Base-by-base conservation (phyloP, 1,140 invertebrate genomes). In the Amphibalanus amphitrite region DNA sequence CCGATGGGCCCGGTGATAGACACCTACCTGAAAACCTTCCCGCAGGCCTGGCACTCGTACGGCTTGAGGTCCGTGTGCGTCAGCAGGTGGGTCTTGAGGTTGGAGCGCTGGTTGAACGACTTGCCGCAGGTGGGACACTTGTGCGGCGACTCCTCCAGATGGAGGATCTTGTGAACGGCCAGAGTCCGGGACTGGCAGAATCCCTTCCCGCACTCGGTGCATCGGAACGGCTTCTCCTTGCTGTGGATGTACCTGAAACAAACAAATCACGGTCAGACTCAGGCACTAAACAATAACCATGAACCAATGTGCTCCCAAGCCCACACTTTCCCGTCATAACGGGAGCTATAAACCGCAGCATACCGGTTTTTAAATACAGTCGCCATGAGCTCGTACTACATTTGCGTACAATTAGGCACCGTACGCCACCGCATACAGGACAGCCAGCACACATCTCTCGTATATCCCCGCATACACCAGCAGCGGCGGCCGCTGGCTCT, bases 161-260 rank as follows among this genome's bases (percentile, higher is more conserved):
- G 92, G 0, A 92, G 84, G 72, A 92, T 91, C 79, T 89, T 91
- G 81, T 98, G 94, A 0, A 95, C 92, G 0, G 93, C 92, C 73
- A 98, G 82, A 6, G 94, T 97, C 38, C 94, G 82, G 8, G 91
- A 93, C 78, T 97, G 95, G 78, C 95, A 97, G 80, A 98, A 98
- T 6, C 93, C 94, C 82, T 97, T 97, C 1, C 93, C 92, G 79
- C 95, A 98, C 76, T 95, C 91, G 0, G 83, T 86, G 79, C 95
- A 98, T 78, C 95, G 96, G 82, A 95, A 98, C 0, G 95, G 95
- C 79, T 97, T 97, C 79, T 97, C 92, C 79, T 97, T 97, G 68
- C 91, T 93, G 82, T 98, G 95, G 74, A 97, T 97, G 82, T 95
- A 97, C 78, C 91, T 93, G 82, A 30, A 86, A 38, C 33, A 4